phyloP scores from a whole-genome alignment of 2,113 vertebrate species.

The Hippocampus abdominalis region DNA sequence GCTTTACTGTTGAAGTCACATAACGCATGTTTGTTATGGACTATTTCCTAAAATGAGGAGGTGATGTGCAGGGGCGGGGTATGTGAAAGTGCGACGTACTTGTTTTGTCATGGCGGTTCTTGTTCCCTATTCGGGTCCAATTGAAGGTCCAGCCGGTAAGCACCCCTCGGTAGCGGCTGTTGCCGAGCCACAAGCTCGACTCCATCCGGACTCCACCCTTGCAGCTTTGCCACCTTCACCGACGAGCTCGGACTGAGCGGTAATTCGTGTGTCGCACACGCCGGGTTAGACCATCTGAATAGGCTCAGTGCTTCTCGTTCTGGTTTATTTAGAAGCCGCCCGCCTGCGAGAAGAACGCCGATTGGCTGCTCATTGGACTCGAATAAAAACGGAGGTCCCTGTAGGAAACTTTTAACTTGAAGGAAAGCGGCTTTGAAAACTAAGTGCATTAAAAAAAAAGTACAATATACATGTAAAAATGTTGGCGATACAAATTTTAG shows the following conservation, averaged over 20 bases:
- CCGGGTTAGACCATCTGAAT: not conserved
- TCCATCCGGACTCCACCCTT: constrained; percentile 39
- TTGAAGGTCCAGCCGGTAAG: constrained; percentile 72
- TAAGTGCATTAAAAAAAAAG: no score
- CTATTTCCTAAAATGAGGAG: not conserved
- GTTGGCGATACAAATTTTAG: no score
- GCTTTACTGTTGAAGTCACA: not conserved
- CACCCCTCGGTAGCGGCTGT: constrained; percentile 61
- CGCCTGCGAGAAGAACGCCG: not conserved
- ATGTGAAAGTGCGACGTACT: constrained; percentile 41
- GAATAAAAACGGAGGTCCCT: not conserved
- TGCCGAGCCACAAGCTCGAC: constrained; percentile 72
- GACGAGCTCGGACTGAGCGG: not conserved
- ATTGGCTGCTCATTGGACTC: not conserved
- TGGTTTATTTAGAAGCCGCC: not conserved
- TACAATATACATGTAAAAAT: no score
- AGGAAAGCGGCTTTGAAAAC: not conserved
- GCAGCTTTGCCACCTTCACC: not conserved
- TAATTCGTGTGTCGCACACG: not conserved
- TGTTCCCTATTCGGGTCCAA: constrained; percentile 73
- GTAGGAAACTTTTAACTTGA: not conserved
- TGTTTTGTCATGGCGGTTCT: constrained; percentile 62
- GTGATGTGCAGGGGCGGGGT: not conserved
- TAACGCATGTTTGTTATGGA: not conserved
- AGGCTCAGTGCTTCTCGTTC: not conserved